These are phyloP conservation scores for Eristalis arbustorum DNA, from an alignment of 2,888 invertebrate genomes.

Conservation along the genomic window DNA sequence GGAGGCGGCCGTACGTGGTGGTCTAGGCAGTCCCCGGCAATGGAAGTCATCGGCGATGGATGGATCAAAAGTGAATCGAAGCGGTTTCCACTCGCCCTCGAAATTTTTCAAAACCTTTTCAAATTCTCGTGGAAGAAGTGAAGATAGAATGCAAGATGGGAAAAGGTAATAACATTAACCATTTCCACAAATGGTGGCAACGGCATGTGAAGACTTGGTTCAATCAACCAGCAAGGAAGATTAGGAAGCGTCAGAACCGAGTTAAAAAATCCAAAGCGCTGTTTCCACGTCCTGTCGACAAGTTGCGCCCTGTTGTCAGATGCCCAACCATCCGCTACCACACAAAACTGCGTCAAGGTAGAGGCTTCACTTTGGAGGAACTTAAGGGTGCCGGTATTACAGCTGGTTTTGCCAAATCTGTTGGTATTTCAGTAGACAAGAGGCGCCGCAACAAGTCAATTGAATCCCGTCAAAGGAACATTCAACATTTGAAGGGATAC, in stretches of 20 bases:
- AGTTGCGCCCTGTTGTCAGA: constrained; percentile 93
- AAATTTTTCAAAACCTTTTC: too few species aligned
- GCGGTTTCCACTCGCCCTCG: constrained; percentile 14
- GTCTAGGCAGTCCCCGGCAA: constrained; percentile 42
- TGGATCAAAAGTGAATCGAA: constrained; percentile 40
- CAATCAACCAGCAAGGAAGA: constrained; percentile 97
- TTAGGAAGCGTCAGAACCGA: constrained; percentile 92
- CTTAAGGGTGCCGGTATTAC: constrained; percentile 95
- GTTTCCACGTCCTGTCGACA: constrained; percentile 95
- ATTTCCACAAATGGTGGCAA: constrained; percentile 99
- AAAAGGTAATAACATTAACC: constrained; percentile 98
- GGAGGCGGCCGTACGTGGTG: constrained; percentile 14
- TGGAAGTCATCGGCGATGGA: constrained; percentile 43
- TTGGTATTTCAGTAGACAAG: constrained; percentile 97
- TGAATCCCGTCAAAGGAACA: constrained; percentile 95
- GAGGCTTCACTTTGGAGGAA: constrained; percentile 98
- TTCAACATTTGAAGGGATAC: constrained; percentile 98
- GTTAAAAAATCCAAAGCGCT: constrained; percentile 95
- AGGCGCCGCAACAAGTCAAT: constrained; percentile 97
- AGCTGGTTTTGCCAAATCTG: constrained; percentile 91
- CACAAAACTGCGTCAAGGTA: constrained; percentile 95
- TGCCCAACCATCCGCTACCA: constrained; percentile 98
- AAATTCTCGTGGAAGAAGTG: constrained; percentile 47
- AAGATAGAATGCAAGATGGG: constrained; percentile 82
- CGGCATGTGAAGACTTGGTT: constrained; percentile 99